phyloP scores from a whole-genome alignment of 2,888 invertebrate genomes.

The Caenorhabditis uteleia region DNA sequence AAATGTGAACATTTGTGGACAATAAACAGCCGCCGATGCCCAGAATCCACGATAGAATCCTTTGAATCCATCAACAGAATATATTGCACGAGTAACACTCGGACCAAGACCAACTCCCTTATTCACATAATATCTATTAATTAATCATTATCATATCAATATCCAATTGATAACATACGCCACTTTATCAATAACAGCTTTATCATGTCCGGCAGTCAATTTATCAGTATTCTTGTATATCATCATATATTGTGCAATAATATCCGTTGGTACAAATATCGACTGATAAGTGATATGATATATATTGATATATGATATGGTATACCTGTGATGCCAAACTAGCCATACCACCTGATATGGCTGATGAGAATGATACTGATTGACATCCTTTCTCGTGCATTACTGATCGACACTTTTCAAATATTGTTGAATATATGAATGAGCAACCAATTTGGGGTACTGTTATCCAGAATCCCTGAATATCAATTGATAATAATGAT shows the following conservation, averaged over 20 bases:
- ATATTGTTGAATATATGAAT: constrained; percentile 57
- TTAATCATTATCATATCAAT: not conserved
- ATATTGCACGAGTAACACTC: constrained; percentile 48
- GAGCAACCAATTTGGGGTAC: constrained; percentile 57
- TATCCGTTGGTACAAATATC: constrained; percentile 60
- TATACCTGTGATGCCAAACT: constrained; percentile 46
- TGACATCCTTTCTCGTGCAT: constrained; percentile 42
- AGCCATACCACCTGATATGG: constrained; percentile 51
- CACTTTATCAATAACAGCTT: constrained; percentile 42
- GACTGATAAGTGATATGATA: constrained; percentile 17
- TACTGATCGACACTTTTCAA: constrained; percentile 49
- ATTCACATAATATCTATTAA: constrained; percentile 11
- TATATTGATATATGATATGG: not conserved
- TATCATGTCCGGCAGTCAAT: constrained; percentile 41
- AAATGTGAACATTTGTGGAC: constrained; percentile 52
- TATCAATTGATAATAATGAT: not conserved
- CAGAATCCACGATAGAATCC: constrained; percentile 56
- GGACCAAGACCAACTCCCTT: constrained; percentile 23
- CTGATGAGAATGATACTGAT: constrained; percentile 41
- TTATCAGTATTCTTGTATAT: constrained; percentile 53
- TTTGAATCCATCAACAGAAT: constrained; percentile 43
- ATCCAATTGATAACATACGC: not conserved
- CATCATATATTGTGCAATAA: constrained; percentile 61
- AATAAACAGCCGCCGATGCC: constrained; percentile 50
- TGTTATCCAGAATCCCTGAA: constrained; percentile 57